Evolutionary conservation across 1,140 invertebrate genomes (phyloP), one percentile per base, ranked within the genome.

Genomic region (Macrocentrus cingulum): DNA sequence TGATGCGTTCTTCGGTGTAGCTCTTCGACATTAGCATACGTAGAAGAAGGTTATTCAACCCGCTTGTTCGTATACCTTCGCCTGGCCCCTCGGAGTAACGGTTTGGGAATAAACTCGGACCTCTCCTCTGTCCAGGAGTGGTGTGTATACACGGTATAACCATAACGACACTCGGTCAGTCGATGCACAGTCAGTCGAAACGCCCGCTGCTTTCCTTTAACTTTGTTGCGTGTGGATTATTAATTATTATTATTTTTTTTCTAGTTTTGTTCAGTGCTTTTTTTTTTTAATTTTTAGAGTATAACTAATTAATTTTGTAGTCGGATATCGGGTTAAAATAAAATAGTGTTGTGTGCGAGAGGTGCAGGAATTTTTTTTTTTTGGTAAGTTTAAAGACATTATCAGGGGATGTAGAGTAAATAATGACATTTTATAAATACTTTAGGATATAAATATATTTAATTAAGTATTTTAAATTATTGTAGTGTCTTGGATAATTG

Each of bases 31-130:
- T 77, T 75, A 74, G 71, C 75, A 75, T 77, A 72, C 65, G 62
- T 55, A 60, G 20, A 53, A 48, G 65, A 75, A 76, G 77, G 77
- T 77, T 71, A 72, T 80, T 80, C 73, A 80, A 78, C 77, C 63
- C 71, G 63, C 60, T 59, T 56, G 56, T 62, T 68, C 63, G 62
- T 66, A 58, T 36, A 51, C 49, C 9, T 20, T 39, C 37, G 9
- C 20, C 39, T 49, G 48, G 56, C 48, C 56, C 34, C 53, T 42
- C 60, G 60, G 61, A 59, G 60, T 66, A 69, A 70, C 67, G 64
- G 66, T 58, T 58, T 51, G 56, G 56, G 56, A 41, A 51, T 29
- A 36, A 37, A 57, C 55, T 65, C 62, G 63, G 65, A 70, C 68
- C 67, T 67, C 66, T 58, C 34, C 15, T 39, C 9, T 58, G 56